These are phyloP conservation scores for Thaumetopoea pityocampa DNA, from an alignment of 1,140 invertebrate species.

Conservation along the genomic window DNA sequence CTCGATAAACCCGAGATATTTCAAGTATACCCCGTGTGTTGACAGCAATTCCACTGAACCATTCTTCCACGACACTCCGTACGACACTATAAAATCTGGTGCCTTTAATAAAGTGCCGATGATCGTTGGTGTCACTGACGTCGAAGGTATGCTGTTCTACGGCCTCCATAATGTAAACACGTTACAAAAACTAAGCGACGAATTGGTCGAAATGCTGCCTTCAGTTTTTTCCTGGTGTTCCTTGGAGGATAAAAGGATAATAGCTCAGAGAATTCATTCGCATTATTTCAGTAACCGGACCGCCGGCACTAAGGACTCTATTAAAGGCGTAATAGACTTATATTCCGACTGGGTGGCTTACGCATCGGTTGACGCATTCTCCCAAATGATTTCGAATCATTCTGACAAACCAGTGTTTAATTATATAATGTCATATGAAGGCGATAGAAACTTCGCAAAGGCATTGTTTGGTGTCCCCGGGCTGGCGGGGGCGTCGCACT, in stretches of 20 bases:
- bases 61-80: conserved; percentile 48
- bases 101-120: conserved; percentile 55
- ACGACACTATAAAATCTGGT: conserved; percentile 43
- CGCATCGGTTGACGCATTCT: conserved; percentile 40
- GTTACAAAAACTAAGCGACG: conserved; percentile 37
- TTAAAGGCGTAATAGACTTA: conserved; percentile 31
- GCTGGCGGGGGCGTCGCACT: conserved; percentile 41
- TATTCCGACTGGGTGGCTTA: conserved; percentile 58
- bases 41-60: conserved; percentile 36
- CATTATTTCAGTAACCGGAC: conserved; percentile 44
- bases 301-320: conserved; percentile 26
- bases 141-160: conserved; percentile 53
- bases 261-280: conserved; percentile 29
- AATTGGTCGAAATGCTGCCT: conserved; percentile 45
- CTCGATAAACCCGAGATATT: conserved; percentile 43
- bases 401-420: conserved; percentile 47
- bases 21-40: conserved; percentile 54
- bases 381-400: conserved; percentile 33
- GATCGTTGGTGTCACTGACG: conserved; percentile 43
- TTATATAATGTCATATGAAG: conserved; percentile 52
- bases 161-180: conserved; percentile 34
- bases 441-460: conserved; percentile 48
- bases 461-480: conserved; percentile 14
- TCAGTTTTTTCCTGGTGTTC: conserved; percentile 50
- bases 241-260: conserved; percentile 26